Base-by-base conservation (phyloP, 2,888 invertebrate species). In the Trypoxylon attenuatum region DNA sequence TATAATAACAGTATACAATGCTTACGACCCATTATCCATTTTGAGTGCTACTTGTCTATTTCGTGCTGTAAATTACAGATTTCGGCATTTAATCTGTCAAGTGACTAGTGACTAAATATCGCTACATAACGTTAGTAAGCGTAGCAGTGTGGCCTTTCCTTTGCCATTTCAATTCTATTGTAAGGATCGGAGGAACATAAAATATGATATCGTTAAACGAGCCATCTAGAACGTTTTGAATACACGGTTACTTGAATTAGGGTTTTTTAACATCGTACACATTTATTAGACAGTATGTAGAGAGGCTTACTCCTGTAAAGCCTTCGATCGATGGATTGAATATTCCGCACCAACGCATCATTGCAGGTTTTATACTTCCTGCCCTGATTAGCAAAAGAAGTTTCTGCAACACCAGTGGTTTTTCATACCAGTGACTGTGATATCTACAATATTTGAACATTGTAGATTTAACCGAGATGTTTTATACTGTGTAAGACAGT, bases 321-420 rank as follows among this genome's bases (percentile, higher is more conserved):
- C 25, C 25, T 18, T 47, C 29, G 18, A 16, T 13, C 6, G 47
- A 50, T 3, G 23, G 23, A 22, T 21, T 50, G 50, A 50, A 50
- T 21, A 50, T 10, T 1, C 38, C 39, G 16, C 22, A 18, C 1
- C 29, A 2, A 6, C n/a, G 10, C n/a, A 21, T 18, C 18, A 0
- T 21, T 1, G 2, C 16, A 4, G n/a, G 6, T 19, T 50, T 38
- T 6, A 39, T 16, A 22, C 38, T 22, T 21, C 15, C 38, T 1
- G 5, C 2, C 38, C 33, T 33, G n/a, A 50, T 38, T 5, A 50
- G n/a, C 22, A 50, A 22, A 3, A 50, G 21, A 13, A 38, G 10
- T 19, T 50, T 50, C 22, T 50, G 50, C 2, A 23, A 13, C 1
- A 10, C 0, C 22, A 38, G 5, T 1, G 50, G 39, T 13, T 21